phyloP scores from a whole-genome alignment of 2,797 vertebrate genomes.

The Triplophysa bombifrons region DNA sequence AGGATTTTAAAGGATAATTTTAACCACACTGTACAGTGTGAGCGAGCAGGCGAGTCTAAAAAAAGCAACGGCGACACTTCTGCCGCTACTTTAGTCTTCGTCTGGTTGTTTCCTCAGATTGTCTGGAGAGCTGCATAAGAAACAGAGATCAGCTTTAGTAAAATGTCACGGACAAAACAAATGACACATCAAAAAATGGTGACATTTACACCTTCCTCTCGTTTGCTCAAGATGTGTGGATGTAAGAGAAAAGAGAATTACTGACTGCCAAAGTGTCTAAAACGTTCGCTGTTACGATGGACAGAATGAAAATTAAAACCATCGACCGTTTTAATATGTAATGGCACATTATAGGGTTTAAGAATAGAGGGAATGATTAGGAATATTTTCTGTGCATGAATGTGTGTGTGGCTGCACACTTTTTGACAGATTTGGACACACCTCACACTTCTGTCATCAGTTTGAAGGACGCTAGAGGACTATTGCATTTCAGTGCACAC shows the following conservation, averaged over 20 bases:
- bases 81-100: conserved; percentile 19
- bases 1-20: background rate
- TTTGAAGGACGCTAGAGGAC: conserved; percentile 35
- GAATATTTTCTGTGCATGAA: background rate
- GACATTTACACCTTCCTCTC: conserved; percentile 41
- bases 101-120: conserved; percentile 26
- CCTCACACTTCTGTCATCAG: conserved; percentile 39
- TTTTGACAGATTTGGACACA: conserved; percentile 31
- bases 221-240: conserved; percentile 18
- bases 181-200: conserved; percentile 43
- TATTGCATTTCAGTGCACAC: conserved; percentile 14
- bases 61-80: background rate
- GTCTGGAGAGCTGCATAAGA: background rate
- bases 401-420: conserved; percentile 5
- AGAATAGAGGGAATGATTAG: conserved; percentile 8
- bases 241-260: conserved; percentile 1
- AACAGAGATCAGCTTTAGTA: conserved; percentile 44
- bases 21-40: background rate
- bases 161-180: conserved; percentile 57
- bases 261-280: background rate
- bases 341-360: background rate
- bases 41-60: conserved; percentile 11
- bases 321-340: conserved; percentile 17
- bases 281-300: background rate
- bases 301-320: conserved; percentile 26